Base-by-base conservation (phyloP, 2,888 invertebrate species). In the Onchidella celtica region DNA sequence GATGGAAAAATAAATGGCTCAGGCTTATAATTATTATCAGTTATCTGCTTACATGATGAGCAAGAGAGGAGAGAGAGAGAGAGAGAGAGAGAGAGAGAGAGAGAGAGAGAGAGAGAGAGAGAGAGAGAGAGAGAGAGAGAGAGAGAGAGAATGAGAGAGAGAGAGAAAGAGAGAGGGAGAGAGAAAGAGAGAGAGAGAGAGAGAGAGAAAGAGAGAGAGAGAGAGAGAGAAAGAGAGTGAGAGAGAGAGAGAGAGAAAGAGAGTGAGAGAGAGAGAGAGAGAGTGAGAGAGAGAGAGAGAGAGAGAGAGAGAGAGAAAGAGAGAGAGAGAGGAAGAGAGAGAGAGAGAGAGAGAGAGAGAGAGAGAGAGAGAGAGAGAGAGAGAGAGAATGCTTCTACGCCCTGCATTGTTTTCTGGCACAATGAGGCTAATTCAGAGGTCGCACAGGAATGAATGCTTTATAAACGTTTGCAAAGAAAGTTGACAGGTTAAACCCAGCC, bases 291-390 rank as follows among this genome's bases (percentile, higher is more conserved):
- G 4, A 11, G 27, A 29, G 6, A 6, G 29, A 21, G 21, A 21
- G 63, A 29, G 29, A 32, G 4, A 9, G 21, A 3, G 6, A 21
- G 6, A 32, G n/a, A 65, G 29, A 21, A 29, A 59, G 4, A 29
- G n/a, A 29, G 29, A 61, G n/a, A 61, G 24, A 4, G n/a, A n/a
- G 4, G 4, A 61, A 61, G n/a, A n/a, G 24, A 14, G n/a, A 61
- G 55, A 72, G 55, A 55, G 55, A 72, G 55, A 55, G 40, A 55
- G 47, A 72, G 72, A 55, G 27, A 55, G 55, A 72, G 72, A 55
- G 72, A 34, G 27, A 72, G 72, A 55, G 40, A 34, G 34, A 55
- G 34, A 34, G 29, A 72, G 29, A 55, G 32, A 34, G 29, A 70
- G 40, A 38, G 40, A 38, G 36, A 6, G 11, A 11, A 11, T n/a